phyloP scores from a whole-genome alignment of 2,113 vertebrate species.

The Hippoglossus stenolepis region DNA sequence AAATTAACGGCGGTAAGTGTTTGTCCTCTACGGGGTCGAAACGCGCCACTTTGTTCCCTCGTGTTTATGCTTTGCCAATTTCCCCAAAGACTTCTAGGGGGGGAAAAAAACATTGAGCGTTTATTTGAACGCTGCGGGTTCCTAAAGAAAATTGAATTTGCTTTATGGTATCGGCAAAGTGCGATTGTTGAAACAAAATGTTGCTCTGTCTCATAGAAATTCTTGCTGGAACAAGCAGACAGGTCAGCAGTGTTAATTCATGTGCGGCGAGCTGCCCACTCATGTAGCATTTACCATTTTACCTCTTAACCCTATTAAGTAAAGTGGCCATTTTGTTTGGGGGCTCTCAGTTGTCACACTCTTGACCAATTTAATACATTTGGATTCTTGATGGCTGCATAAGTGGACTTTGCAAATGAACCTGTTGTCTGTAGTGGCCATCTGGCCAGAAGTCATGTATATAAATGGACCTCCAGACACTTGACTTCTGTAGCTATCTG shows the following conservation, averaged over 20 bases:
- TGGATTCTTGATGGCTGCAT: slow-evolving; percentile 69
- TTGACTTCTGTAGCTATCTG: slow-evolving; percentile 74
- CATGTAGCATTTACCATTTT: slow-evolving; percentile 39
- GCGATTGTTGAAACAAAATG: slow-evolving; percentile 38
- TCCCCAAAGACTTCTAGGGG: slow-evolving; percentile 54
- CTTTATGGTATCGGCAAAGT: slow-evolving; percentile 35
- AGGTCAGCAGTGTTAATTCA: slow-evolving; percentile 66
- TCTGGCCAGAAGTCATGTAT: slow-evolving; percentile 77
- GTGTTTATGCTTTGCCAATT: slow-evolving; percentile 68
- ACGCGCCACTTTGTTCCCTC: slow-evolving; percentile 61
- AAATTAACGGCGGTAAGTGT: slow-evolving; percentile 78
- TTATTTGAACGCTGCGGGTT: slow-evolving; percentile 46
- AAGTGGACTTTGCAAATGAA: slow-evolving; percentile 73
- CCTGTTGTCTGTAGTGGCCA: slow-evolving; percentile 73
- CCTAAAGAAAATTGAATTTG: slow-evolving; percentile 44
- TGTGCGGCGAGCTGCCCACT: slow-evolving; percentile 40
- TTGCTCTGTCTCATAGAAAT: slow-evolving; percentile 39
- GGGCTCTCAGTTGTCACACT: slow-evolving; percentile 41
- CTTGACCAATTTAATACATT: slow-evolving; percentile 62
- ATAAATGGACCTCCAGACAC: slow-evolving; percentile 75
- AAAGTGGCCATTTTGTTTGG: slow-evolving; percentile 63
- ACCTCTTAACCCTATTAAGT: slow-evolving; percentile 61
- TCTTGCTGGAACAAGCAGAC: slow-evolving; percentile 47
- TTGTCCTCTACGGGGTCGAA: slow-evolving; percentile 76
- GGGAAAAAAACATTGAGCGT: slow-evolving; percentile 46